Conservation (phyloP, 2,888 invertebrate species). For the Bombylius discolor region DNA sequence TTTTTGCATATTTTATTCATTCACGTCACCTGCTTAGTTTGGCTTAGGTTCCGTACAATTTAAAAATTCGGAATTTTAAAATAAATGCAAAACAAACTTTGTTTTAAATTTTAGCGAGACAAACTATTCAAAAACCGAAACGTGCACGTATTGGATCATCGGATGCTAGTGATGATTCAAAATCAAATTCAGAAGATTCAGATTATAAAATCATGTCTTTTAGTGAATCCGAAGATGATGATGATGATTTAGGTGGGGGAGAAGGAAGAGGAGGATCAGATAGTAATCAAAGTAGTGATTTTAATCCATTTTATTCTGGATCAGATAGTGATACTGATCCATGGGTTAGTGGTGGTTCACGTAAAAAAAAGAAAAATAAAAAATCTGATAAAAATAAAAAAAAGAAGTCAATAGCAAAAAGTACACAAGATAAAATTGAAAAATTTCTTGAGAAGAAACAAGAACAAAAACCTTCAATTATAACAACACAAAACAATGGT, state of each 20-base stretch:
- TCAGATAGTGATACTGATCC: conserved; percentile 74
- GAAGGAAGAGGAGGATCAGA: conserved; percentile 20
- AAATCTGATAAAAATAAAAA: conserved; percentile 28
- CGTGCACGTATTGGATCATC: conserved; percentile 46
- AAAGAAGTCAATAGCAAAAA: conserved; percentile 44
- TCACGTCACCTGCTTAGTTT: too few relatives aligned
- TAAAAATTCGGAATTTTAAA: too few relatives aligned
- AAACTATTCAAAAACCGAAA: conserved; percentile 36
- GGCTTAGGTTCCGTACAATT: too few relatives aligned
- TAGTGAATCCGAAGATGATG: conserved; percentile 39
- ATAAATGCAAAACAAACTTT: too few relatives aligned
- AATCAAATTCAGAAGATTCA: conserved; percentile 29
- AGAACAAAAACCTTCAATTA: conserved; percentile 28
- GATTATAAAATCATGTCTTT: conserved; percentile 30
- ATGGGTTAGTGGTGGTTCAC: conserved; percentile 59
- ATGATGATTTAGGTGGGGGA: conserved; percentile 26
- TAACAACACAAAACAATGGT: conserved; percentile 29
- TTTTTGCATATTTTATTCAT: too few relatives aligned
- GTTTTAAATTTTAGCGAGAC: conserved; percentile 7
- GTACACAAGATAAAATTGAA: conserved; percentile 70
- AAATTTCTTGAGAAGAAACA: conserved; percentile 44
- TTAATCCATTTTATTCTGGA: conserved; percentile 83
- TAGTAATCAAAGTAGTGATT: conserved; percentile 63
- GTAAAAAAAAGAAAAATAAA: conserved; percentile 47
- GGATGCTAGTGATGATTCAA: conserved; percentile 49